A percentile compares a stretch with the other conserved stretches of the same genome.
phyloP scores from a whole-genome alignment of 1,140 invertebrate genomes.

The Archegozetes longisetosus region DNA sequence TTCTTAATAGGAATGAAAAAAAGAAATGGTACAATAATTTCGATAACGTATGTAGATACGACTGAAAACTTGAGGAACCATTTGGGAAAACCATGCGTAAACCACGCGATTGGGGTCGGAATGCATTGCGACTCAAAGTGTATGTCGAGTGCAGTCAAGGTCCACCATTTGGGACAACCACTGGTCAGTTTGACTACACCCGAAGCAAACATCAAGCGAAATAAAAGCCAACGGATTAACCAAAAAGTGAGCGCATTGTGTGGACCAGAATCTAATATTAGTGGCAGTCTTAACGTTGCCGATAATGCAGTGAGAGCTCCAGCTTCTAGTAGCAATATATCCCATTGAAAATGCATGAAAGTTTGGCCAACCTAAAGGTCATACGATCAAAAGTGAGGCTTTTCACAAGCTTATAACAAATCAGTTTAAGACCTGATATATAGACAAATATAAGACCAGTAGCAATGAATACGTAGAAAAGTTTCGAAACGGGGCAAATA shows the following conservation, averaged over 20 bases:
- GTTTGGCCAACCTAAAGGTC: slow-evolving; percentile 41
- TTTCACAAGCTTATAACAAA: background rate
- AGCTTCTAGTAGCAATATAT: slow-evolving; percentile 54
- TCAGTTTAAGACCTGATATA: slow-evolving; percentile 42
- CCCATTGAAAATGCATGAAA: slow-evolving; percentile 63
- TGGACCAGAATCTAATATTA: slow-evolving; percentile 21
- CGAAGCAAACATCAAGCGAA: slow-evolving; percentile 56
- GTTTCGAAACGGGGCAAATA: slow-evolving; percentile 44
- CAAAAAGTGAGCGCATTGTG: slow-evolving; percentile 46
- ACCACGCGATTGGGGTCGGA: slow-evolving; percentile 50
- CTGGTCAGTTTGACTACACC: slow-evolving; percentile 59
- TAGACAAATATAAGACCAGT: slow-evolving; percentile 55
- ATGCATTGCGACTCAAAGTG: slow-evolving; percentile 62
- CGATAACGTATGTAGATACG: slow-evolving; percentile 44
- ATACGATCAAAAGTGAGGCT: slow-evolving; percentile 11
- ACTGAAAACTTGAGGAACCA: slow-evolving; percentile 48
- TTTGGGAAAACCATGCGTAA: slow-evolving; percentile 44
- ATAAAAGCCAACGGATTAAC: slow-evolving; percentile 58
- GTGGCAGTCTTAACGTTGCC: slow-evolving; percentile 41
- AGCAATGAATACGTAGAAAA: slow-evolving; percentile 44
- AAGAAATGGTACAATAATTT: slow-evolving; percentile 53
- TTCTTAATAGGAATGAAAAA: slow-evolving; percentile 52
- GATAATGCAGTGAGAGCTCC: slow-evolving; percentile 56
- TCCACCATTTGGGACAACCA: slow-evolving; percentile 63
- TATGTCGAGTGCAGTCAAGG: slow-evolving; percentile 45